Evolutionary conservation across 1,140 invertebrate genomes (phyloP), one percentile per base, ranked within the genome.

Genomic region (Solenopsis invicta): DNA sequence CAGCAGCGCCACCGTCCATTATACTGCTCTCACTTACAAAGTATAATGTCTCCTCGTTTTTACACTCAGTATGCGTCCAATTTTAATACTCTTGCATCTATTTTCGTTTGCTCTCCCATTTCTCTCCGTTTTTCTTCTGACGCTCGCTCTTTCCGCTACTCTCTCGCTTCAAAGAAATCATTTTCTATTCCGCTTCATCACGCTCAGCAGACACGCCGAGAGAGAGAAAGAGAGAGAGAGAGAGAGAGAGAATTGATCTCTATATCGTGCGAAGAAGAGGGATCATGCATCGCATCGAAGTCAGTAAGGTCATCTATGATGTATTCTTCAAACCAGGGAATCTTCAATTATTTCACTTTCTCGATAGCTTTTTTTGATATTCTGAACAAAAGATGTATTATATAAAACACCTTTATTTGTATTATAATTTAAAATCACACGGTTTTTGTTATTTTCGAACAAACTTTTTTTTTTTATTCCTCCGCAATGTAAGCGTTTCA

Each of bases 31-130:
- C 87, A 87, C 89, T 89, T 92, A 88, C 81, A 88, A 91, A 91
- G 88, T 90, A 88, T 91, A 88, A 91, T 90, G 78, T 81, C 75
- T 87, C 76, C 78, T 85, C 89, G 77, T 91, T 91, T 91, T 91
- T 89, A 80, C 82, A 71, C 88, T 82, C 69, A 86, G 82, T 91
- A 88, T 86, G 88, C 89, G 76, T 54, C 86, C 77, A 87, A 91
- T 91, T 91, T 91, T 87, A 91, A 91, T 91, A 91, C 87, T 77
- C 86, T 85, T 78, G 66, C 77, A 69, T 74, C 82, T 86, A 56
- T 61, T 88, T 74, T 81, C 64, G 77, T 84, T 84, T 84, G 69
- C 69, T 29, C 80, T 61, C 41, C 9, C 24, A 72, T 80, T 67
- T 77, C 13, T 77, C 56, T 85, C n/a, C 34, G n/a, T 62, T 74